Conservation (phyloP, 2,113 vertebrate genomes). For the Cichladusa arquata region DNA sequence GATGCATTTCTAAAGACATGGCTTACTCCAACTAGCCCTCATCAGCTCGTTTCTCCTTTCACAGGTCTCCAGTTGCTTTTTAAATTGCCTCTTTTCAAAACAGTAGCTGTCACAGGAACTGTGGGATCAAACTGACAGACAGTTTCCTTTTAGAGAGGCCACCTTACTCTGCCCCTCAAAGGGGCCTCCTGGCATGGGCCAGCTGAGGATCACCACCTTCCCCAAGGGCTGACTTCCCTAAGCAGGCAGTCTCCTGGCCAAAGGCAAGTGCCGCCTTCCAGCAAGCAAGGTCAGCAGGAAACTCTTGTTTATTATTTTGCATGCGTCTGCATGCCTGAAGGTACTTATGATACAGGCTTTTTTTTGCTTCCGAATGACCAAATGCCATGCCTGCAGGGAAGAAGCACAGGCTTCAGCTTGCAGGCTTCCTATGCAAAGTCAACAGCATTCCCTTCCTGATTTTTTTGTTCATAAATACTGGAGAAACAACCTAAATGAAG, state of each 20-base stretch:
- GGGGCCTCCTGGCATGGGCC: accelerated
- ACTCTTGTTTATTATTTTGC: background rate
- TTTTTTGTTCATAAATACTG: background rate
- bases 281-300: background rate
- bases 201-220: background rate
- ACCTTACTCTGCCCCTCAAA: accelerated
- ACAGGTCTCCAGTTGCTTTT: background rate
- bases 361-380: background rate
- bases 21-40: background rate
- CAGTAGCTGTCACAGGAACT: background rate
- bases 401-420: background rate
- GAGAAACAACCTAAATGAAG: background rate
- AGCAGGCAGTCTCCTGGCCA: background rate
- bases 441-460: background rate
- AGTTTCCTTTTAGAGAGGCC: background rate
- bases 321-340: background rate
- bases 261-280: background rate
- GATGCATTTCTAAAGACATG: background rate
- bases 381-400: background rate
- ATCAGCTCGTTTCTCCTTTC: background rate
- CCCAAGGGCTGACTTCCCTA: background rate
- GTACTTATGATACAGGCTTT: background rate
- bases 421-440: background rate
- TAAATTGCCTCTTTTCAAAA: background rate
- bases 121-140: background rate